Evolutionary conservation across 2,888 invertebrate species (phyloP), one percentile per base, ranked within the genome.

Genomic region (Lasioglossum villosulum): DNA sequence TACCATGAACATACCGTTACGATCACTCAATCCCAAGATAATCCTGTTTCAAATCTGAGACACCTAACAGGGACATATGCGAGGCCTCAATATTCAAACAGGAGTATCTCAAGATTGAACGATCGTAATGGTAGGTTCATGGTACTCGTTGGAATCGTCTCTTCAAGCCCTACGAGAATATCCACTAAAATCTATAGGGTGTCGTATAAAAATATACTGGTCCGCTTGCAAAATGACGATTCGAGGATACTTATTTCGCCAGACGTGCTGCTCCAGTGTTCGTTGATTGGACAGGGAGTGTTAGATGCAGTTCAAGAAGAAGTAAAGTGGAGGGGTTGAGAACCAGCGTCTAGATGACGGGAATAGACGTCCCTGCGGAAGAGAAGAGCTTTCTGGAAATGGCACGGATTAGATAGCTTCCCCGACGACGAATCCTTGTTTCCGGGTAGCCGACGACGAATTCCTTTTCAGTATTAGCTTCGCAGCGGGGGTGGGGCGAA

Each of bases 331-430:
- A 39, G 37, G 39, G 16, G 19, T 3, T 16, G 12, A 23, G 45
- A 39, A 37, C 34, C 70, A 19, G 30, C 30, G 70, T 42, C 59
- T 66, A 37, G 37, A 48, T 42, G 56, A 42, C 70, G 56, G 77
- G 75, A 71, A 76, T 45, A 85, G 79, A 78, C 66, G 45, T 75
- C 52, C 70, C 63, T 73, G 34, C 27, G 48, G 70, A 59, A 59
- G 75, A 82, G 79, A 80, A 70, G 80, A 86, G 77, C 80, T 78
- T 75, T 74, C 88, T 88, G 86, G 81, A 89, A 89, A 89, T 89
- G 88, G 84, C 86, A 80, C 80, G 89, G 89, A 89, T 89, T 89
- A 89, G 82, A 79, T 66, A 75, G 85, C 76, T 79, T 83, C 48
- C 87, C 78, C 63, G 12, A 34, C 56, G 71, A 72, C 76, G 82